Evolutionary conservation across 1,140 invertebrate genomes (phyloP).

Genomic region (Cryptotermes secundus): DNA sequence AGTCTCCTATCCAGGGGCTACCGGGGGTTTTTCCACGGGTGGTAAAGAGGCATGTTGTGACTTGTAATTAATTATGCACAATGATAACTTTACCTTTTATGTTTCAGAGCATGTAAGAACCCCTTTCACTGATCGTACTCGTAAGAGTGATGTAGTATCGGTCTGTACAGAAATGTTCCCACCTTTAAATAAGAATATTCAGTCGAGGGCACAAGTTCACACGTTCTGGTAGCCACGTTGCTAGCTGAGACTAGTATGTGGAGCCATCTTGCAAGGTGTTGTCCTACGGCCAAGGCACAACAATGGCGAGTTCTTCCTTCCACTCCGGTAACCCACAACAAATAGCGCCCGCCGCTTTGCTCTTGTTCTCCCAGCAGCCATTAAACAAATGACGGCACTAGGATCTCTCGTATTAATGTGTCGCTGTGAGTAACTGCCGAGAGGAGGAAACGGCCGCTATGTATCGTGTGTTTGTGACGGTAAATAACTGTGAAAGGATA

Average conservation of each 20-base stretch:
- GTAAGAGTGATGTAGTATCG: too few relatives aligned
- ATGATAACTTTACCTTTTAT: too few relatives aligned
- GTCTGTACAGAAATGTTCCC: too few relatives aligned
- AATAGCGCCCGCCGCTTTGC: not conserved
- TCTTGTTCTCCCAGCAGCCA: not conserved
- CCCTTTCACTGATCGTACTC: too few relatives aligned
- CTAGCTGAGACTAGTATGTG: not conserved
- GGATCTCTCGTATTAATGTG: not conserved
- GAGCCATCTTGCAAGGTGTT: not conserved
- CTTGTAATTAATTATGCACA: too few relatives aligned
- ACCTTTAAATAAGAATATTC: too few relatives aligned
- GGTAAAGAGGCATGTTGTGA: too few relatives aligned
- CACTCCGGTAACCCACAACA: constrained; percentile 7
- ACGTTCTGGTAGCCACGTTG: too few relatives aligned
- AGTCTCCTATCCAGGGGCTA: too few relatives aligned
- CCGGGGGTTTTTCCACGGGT: too few relatives aligned
- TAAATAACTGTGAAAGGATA: not conserved
- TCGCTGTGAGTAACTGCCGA: not conserved
- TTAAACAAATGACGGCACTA: constrained; percentile 8
- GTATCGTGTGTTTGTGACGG: not conserved
- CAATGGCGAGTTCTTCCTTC: not conserved
- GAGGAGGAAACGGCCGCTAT: not conserved
- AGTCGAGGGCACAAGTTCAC: too few relatives aligned
- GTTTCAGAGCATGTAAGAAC: too few relatives aligned
- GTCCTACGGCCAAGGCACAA: not conserved